Conservation (phyloP, 2,888 invertebrate genomes). For the Ischnura elegans region DNA sequence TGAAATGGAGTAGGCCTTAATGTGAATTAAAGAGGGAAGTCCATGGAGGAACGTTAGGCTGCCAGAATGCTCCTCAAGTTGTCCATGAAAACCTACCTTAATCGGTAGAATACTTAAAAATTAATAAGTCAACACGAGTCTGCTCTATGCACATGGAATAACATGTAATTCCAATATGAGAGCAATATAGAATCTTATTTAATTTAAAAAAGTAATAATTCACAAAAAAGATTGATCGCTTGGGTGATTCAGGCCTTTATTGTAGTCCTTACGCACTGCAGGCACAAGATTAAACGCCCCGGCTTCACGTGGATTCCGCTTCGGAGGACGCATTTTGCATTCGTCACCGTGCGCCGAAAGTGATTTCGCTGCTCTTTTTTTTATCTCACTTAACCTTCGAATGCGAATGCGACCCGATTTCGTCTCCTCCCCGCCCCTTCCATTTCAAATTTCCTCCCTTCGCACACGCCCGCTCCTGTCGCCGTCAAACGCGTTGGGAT, state of each 20-base stretch:
- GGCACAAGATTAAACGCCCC: background rate
- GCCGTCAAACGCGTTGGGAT: background rate
- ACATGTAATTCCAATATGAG: too few relatives aligned
- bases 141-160: too few relatives aligned
- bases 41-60: too few relatives aligned
- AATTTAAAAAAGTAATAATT: background rate
- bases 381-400: background rate
- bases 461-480: background rate
- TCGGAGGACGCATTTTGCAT: background rate
- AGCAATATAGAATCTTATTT: too few relatives aligned
- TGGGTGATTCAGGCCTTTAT: background rate
- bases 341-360: background rate
- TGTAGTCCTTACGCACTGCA: too few relatives aligned
- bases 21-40: too few relatives aligned
- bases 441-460: background rate
- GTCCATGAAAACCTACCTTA: too few relatives aligned
- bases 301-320: background rate
- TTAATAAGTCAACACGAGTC: too few relatives aligned
- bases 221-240: background rate
- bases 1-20: too few relatives aligned
- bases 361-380: background rate
- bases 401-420: conserved; percentile 21
- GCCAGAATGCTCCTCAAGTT: too few relatives aligned
- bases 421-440: background rate
- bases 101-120: too few relatives aligned